Evolutionary conservation across 1,140 invertebrate genomes (phyloP).

Genomic region (Cyphomyrmex costatus): DNA sequence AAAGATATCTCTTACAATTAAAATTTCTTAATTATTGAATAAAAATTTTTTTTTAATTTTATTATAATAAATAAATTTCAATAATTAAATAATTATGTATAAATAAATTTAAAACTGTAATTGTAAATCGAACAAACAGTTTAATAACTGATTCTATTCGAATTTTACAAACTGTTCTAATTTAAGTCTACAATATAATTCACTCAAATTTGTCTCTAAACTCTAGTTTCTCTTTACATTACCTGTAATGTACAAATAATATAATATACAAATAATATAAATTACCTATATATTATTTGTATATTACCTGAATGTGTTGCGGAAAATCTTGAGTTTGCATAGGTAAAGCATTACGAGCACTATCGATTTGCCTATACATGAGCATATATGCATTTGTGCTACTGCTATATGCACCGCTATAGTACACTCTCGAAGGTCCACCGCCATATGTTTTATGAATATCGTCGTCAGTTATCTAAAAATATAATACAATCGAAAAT

Average conservation of each 20-base stretch:
- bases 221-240: conserved; percentile 27
- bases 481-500: conserved; percentile 23
- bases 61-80: not conserved
- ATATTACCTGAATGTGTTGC: conserved; percentile 89
- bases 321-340: conserved; percentile 92
- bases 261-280: too few relatives aligned
- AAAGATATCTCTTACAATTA: not conserved
- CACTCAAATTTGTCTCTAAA: not conserved
- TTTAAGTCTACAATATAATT: not conserved
- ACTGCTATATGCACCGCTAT: conserved; percentile 92
- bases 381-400: conserved; percentile 98
- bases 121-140: not conserved
- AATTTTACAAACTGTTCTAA: not conserved
- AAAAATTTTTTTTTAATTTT: not conserved
- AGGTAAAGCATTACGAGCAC: conserved; percentile 90
- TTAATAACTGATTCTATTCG: not conserved
- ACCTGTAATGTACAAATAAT: too few relatives aligned
- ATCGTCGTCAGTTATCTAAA: conserved; percentile 93
- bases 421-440: conserved; percentile 90
- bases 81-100: not conserved
- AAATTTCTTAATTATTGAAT: not conserved
- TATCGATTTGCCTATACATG: conserved; percentile 95
- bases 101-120: not conserved
- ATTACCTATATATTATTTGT: too few relatives aligned
- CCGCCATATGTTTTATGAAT: conserved; percentile 95